Conservation (phyloP, 2,113 vertebrate genomes). For the Aegithalos caudatus region DNA sequence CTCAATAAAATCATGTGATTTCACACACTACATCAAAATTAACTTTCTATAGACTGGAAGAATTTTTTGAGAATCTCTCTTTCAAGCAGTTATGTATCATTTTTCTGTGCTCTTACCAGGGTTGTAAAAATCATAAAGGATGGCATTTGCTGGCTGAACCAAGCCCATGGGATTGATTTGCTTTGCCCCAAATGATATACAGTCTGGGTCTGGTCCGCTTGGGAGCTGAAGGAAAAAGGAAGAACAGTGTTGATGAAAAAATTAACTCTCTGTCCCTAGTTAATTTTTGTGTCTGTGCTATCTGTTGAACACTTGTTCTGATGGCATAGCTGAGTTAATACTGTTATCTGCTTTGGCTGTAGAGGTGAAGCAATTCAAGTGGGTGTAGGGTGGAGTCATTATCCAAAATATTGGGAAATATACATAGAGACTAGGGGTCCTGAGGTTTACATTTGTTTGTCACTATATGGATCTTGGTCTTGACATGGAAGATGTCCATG, state of each 20-base stretch:
- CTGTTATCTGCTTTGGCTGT: neutral
- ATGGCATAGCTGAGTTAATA: neutral
- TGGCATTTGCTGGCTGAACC: constrained; percentile 71
- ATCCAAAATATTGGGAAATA: neutral
- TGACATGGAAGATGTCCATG: neutral
- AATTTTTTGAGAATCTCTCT: neutral
- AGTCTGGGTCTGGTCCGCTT: neutral
- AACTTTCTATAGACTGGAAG: neutral
- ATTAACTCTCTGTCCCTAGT: neutral
- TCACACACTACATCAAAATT: neutral
- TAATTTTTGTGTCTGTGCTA: neutral
- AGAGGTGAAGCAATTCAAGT: neutral
- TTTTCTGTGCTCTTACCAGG: constrained; percentile 61
- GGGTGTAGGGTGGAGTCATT: neutral
- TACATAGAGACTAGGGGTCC: neutral
- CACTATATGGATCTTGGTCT: neutral
- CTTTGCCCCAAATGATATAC: constrained; percentile 66
- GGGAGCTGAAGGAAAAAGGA: constrained; percentile 55
- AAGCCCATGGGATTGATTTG: constrained; percentile 74
- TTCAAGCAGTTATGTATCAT: neutral
- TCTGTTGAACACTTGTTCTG: neutral
- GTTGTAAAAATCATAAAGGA: constrained; percentile 75
- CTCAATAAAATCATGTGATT: fast-evolving
- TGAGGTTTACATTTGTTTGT: neutral
- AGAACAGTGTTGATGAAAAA: neutral